Conservation (phyloP, 2,113 vertebrate species). For the Poeciliopsis retropinna region DNA sequence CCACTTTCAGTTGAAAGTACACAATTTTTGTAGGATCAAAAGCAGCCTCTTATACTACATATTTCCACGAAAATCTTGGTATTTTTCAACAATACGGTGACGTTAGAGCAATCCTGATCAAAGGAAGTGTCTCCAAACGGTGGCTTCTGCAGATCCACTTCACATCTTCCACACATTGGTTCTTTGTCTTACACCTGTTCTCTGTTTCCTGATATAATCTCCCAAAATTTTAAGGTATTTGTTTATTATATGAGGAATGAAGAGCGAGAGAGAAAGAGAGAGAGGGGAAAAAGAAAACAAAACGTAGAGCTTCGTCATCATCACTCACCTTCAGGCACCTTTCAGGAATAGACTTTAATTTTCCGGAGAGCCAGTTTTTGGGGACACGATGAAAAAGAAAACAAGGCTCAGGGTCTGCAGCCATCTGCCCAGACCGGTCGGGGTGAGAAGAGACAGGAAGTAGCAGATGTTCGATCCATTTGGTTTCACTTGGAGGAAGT, state of each 20-base stretch:
- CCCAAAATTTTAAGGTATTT: not conserved
- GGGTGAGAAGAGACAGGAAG: not conserved
- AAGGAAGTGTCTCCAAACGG: not conserved
- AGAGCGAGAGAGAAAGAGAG: too few relatives aligned
- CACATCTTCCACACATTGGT: not conserved
- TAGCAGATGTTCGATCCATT: not conserved
- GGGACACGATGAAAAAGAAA: not conserved
- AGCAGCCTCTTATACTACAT: not conserved
- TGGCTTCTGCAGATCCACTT: not conserved
- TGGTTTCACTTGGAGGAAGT: not conserved
- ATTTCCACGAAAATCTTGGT: not conserved
- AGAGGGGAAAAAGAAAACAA: too few relatives aligned
- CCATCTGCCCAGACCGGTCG: slow-evolving; percentile 4
- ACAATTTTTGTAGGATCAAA: not conserved
- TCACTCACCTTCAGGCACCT: not conserved
- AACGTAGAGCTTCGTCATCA: not conserved
- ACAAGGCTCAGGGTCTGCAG: not conserved
- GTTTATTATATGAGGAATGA: not conserved
- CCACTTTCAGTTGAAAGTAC: not conserved
- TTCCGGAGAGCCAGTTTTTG: not conserved
- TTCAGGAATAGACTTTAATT: not conserved
- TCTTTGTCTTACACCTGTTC: not conserved
- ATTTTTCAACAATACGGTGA: not conserved
- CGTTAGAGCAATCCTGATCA: not conserved
- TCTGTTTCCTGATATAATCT: not conserved